A percentile compares a stretch with the other conserved stretches of the same genome.
Evolutionary conservation across 2,888 invertebrate species (phyloP).

Genomic region (Drosophila meridiana): DNA sequence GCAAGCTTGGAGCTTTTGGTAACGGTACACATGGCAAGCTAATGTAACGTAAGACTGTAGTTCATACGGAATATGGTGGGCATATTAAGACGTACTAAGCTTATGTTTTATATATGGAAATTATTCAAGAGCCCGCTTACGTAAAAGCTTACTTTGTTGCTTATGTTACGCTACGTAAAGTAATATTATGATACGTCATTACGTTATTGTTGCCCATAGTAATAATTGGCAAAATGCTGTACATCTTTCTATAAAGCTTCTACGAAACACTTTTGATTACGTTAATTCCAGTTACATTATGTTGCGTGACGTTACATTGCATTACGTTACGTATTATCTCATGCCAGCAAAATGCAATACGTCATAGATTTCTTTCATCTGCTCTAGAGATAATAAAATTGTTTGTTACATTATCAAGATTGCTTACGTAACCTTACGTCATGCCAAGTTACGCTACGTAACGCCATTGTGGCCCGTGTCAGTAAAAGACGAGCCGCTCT

Average conservation of each 20-base stretch:
- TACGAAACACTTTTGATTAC: neutral
- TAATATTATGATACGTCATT: neutral
- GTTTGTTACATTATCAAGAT: too few relatives aligned
- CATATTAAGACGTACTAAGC: neutral
- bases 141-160: neutral
- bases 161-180: neutral
- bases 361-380: neutral
- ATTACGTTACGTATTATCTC: neutral
- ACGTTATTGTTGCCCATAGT: too few relatives aligned
- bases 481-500: neutral
- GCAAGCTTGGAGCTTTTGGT: constrained; percentile 10
- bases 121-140: neutral
- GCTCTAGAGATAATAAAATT: too few relatives aligned
- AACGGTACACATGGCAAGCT: neutral
- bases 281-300: neutral
- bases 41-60: neutral
- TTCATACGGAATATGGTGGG: neutral
- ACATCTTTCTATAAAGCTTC: neutral
- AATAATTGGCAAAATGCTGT: neutral
- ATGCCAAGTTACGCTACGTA: neutral
- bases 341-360: neutral
- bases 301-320: neutral
- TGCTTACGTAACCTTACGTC: neutral
- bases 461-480: neutral
- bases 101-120: too few relatives aligned